A percentile compares a stretch with the other conserved stretches of the same genome.
Evolutionary conservation across 2,113 vertebrate genomes (phyloP).

Genomic region (Sciurus niger): DNA sequence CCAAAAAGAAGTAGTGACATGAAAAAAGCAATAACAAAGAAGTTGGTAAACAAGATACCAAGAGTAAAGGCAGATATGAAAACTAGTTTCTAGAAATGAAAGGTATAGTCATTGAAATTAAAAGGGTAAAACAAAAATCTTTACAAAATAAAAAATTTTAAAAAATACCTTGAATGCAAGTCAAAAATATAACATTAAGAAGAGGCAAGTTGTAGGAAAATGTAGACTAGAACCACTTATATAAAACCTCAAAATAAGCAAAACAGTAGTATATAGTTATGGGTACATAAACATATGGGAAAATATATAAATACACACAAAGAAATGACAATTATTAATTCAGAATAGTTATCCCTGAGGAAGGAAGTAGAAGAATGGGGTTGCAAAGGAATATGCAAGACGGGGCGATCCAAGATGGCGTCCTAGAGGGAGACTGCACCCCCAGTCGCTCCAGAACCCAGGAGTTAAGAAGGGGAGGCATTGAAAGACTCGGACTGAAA

Average conservation of each 20-base stretch:
- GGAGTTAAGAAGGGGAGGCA: no score
- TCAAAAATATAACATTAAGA: conserved; percentile 11
- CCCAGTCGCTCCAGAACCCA: no score
- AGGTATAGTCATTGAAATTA: not conserved
- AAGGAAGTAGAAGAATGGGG: not conserved
- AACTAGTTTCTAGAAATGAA: not conserved
- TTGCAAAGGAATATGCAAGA: not conserved
- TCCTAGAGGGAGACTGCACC: no score
- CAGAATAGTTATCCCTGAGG: not conserved
- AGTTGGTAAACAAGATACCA: not conserved
- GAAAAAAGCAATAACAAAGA: conserved; percentile 6
- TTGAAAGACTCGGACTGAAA: no score
- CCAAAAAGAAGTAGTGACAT: conserved; percentile 32
- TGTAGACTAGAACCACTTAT: not conserved
- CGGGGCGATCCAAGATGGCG: no score
- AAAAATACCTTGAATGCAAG: not conserved
- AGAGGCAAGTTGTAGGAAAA: not conserved
- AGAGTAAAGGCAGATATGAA: not conserved
- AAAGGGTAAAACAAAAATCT: not conserved
- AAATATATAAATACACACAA: conserved; percentile 4
- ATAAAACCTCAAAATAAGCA: not conserved
- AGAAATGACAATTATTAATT: conserved; percentile 22
- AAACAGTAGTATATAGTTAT: not conserved
- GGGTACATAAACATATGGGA: not conserved
- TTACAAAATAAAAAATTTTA: no score